Conservation (phyloP, 2,113 vertebrate genomes). For the Amblyopsis rosae region DNA sequence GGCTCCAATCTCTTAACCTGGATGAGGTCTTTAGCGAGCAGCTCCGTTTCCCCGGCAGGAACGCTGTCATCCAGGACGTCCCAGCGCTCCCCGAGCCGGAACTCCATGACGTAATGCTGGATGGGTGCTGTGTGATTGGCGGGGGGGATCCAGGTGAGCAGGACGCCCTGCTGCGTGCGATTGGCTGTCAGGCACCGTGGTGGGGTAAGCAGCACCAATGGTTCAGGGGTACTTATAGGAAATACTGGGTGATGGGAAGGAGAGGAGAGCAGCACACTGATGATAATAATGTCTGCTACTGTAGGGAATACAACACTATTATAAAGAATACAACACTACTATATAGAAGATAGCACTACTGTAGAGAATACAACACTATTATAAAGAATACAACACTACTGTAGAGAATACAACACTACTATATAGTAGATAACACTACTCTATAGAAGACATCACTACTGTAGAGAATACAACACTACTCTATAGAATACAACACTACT, state of each 20-base stretch:
- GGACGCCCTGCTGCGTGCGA: slow-evolving; percentile 97
- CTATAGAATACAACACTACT: too few relatives aligned
- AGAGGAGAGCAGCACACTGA: neutral
- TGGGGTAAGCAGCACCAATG: slow-evolving; percentile 99
- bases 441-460: too few relatives aligned
- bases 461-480: too few relatives aligned
- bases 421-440: too few relatives aligned
- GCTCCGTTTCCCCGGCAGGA: slow-evolving; percentile 84
- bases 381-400: too few relatives aligned
- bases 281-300: neutral
- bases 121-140: slow-evolving; percentile 97
- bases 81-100: slow-evolving; percentile 93
- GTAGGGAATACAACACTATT: too few relatives aligned
- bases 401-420: too few relatives aligned
- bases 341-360: too few relatives aligned
- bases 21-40: slow-evolving; percentile 93
- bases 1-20: slow-evolving; percentile 77
- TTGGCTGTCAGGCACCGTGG: slow-evolving; percentile 99
- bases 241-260: slow-evolving; percentile 79
- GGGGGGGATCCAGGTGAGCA: slow-evolving; percentile 95
- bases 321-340: too few relatives aligned
- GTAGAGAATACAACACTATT: too few relatives aligned
- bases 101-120: slow-evolving; percentile 96
- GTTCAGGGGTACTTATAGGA: slow-evolving; percentile 98
- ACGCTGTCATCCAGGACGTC: slow-evolving; percentile 90